Evolutionary conservation across 2,797 vertebrate species (phyloP).

Genomic region (Morus bassanus): DNA sequence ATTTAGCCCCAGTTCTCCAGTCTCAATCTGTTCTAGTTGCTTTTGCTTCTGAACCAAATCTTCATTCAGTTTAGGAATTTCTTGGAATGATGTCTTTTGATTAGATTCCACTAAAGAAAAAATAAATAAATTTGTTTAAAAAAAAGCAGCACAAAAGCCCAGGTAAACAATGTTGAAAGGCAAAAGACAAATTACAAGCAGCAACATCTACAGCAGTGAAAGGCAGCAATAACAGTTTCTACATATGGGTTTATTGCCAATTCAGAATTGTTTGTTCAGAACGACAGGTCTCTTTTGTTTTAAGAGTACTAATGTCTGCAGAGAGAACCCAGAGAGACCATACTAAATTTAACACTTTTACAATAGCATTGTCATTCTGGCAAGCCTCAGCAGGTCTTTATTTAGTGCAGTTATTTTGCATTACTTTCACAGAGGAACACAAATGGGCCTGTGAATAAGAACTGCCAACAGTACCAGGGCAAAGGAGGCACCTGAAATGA

Average conservation of each 20-base stretch:
- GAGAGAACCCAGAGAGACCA: neutral
- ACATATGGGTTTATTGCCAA: neutral
- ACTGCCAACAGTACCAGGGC: neutral
- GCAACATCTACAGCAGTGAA: neutral
- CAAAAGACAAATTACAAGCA: neutral
- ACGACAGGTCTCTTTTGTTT: neutral
- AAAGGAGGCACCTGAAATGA: neutral
- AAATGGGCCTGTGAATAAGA: neutral
- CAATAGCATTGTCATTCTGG: neutral
- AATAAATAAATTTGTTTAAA: neutral
- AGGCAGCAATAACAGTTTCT: neutral
- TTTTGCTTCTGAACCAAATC: slow-evolving; percentile 89
- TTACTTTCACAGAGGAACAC: neutral
- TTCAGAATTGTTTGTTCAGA: neutral
- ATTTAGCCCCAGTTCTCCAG: slow-evolving; percentile 86
- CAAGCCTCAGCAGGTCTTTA: slow-evolving; percentile 11
- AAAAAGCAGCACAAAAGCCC: neutral
- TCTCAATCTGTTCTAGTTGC: slow-evolving; percentile 86
- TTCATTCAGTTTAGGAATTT: slow-evolving; percentile 92
- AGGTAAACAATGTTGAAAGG: neutral
- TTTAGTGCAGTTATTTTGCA: neutral
- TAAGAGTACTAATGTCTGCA: neutral
- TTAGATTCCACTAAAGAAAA: slow-evolving; percentile 88
- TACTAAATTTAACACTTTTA: slow-evolving; percentile 1
- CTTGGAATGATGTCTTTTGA: slow-evolving; percentile 90